Percentiles rank a stretch among this genome's conserved stretches.
phyloP scores from a whole-genome alignment of 2,888 invertebrate species.

The Pristionchus exspectatus region DNA sequence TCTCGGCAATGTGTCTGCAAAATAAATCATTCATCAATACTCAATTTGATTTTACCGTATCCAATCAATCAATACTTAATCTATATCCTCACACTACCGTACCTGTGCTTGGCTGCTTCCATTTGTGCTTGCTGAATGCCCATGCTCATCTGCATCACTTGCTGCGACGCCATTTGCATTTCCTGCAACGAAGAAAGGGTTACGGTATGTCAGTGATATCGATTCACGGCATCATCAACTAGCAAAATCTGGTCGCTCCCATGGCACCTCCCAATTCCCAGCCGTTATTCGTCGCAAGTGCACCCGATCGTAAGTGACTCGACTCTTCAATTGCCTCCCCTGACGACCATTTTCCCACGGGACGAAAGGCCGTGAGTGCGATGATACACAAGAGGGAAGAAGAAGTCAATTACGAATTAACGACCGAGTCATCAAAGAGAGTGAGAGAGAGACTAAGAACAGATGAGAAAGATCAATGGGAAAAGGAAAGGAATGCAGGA shows the following conservation, averaged over 20 bases:
- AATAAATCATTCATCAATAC: neutral
- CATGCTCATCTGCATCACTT: slow-evolving; percentile 1
- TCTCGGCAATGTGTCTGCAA: slow-evolving; percentile 48
- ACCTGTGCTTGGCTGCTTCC: slow-evolving; percentile 30
- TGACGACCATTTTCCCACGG: neutral
- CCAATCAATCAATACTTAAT: neutral
- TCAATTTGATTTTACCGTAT: neutral
- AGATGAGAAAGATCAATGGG: neutral
- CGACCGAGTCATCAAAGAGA: neutral
- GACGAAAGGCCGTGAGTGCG: neutral
- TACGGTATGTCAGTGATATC: neutral
- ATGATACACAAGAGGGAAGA: neutral
- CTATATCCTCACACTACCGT: neutral
- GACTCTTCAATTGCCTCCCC: neutral
- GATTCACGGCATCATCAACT: too few relatives aligned
- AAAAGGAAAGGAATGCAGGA: neutral
- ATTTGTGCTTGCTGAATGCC: neutral
- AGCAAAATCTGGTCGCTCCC: neutral
- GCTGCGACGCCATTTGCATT: neutral
- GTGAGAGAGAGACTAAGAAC: neutral
- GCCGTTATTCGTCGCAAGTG: neutral
- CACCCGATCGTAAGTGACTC: neutral
- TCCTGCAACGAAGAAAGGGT: neutral
- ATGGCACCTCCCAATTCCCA: neutral
- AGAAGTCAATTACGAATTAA: slow-evolving; percentile 5